Percentiles rank a stretch among this genome's conserved stretches.
These are phyloP conservation scores for Gambusia yucatana DNA, from an alignment of 2,797 vertebrate genomes.

Conservation along the genomic window DNA sequence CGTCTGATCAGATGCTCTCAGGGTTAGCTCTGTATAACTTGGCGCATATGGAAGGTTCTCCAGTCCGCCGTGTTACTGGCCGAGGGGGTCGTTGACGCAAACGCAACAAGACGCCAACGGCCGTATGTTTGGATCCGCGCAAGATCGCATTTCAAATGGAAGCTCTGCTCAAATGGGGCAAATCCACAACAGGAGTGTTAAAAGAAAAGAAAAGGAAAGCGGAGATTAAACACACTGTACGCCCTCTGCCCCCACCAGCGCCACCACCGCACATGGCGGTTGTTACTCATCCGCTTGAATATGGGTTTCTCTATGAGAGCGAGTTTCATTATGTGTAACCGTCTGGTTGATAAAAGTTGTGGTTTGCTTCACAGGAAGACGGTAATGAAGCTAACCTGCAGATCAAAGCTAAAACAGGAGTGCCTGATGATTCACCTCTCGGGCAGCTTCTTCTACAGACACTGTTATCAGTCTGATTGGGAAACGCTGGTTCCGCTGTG, in stretches of 20 bases:
- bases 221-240: conserved; percentile 17
- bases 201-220: background rate
- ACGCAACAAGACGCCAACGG: conserved; percentile 49
- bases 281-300: background rate
- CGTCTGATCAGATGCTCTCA: conserved; percentile 8
- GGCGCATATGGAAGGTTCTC: conserved; percentile 54
- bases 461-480: conserved; percentile 28
- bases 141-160: conserved; percentile 72
- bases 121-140: conserved; percentile 73
- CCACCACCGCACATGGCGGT: background rate
- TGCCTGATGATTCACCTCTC: conserved; percentile 47
- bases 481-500: conserved; percentile 17
- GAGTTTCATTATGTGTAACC: conserved; percentile 8
- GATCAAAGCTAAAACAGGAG: conserved; percentile 28
- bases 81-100: conserved; percentile 15
- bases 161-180: conserved; percentile 60
- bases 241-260: background rate
- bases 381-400: conserved; percentile 33
- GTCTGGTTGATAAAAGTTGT: conserved; percentile 36
- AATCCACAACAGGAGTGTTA: conserved; percentile 56
- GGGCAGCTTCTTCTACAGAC: conserved; percentile 25
- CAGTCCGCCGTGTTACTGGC: conserved; percentile 27
- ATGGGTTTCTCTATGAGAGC: background rate
- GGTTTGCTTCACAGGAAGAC: conserved; percentile 44
- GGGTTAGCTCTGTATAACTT: conserved; percentile 61